phyloP scores from a whole-genome alignment of 2,113 vertebrate genomes.

The Labeo catla region DNA sequence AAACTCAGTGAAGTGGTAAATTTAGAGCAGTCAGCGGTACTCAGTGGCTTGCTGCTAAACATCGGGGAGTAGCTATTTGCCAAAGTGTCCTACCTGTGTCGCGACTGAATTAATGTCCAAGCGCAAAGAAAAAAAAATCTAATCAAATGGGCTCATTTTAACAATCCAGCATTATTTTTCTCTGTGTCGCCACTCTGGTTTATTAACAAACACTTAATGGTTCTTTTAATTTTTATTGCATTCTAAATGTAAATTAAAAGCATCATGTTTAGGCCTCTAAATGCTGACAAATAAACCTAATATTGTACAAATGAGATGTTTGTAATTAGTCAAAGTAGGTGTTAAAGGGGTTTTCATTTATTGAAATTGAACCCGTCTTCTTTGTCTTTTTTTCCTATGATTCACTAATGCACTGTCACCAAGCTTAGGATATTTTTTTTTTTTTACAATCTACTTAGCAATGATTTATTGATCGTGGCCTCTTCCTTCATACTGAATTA shows the following conservation, averaged over 20 bases:
- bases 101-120: background rate
- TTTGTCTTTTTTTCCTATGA: conserved; percentile 60
- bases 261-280: no score
- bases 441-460: conserved; percentile 99
- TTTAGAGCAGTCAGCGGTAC: conserved; percentile 58
- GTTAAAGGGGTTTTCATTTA: conserved; percentile 88
- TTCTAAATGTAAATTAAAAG: background rate
- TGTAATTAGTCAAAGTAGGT: conserved; percentile 74
- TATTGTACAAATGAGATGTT: background rate
- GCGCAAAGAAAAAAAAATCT: background rate
- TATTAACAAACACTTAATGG: background rate
- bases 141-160: background rate
- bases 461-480: conserved; percentile 97
- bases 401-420: conserved; percentile 94
- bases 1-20: conserved; percentile 60
- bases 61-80: conserved; percentile 24
- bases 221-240: background rate
- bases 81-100: conserved; percentile 30
- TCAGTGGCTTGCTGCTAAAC: conserved; percentile 46
- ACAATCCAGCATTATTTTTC: background rate
- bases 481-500: conserved; percentile 97
- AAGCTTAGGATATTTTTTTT: conserved; percentile 82
- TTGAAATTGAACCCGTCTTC: conserved; percentile 84
- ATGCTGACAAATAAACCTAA: background rate
- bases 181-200: background rate